Evolutionary conservation across 2,113 vertebrate genomes (phyloP), one percentile per base, ranked within the genome.

Genomic region (Percina caprodes): DNA sequence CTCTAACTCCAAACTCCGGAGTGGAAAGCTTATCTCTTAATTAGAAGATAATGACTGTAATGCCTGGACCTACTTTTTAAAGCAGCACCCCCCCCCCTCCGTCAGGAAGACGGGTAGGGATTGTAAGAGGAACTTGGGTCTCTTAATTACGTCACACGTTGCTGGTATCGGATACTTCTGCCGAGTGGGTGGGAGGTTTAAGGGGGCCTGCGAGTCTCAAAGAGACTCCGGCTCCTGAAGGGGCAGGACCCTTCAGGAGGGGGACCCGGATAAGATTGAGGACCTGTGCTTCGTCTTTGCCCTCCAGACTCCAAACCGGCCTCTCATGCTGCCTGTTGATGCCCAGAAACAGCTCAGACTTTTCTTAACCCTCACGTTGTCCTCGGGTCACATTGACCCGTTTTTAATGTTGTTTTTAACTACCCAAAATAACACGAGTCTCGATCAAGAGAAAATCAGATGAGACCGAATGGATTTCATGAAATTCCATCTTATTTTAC

Each of bases 11-110:
- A 45, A 5, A 2, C 54, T 70, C 54, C 60, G 13, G 46, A 60
- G 55, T 62, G 55, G 30, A 56, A 33, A 33, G 11, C 67, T 54
- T 2, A 18, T 45, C 1, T 30, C 82, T 84, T 63, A 56, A 77
- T 72, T 56, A 73, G 54, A 72, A 70, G 48, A 69, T 74, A 74
- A 60, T 51, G 51, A 72, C 69, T 49, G 48, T 69, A 66, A 73
- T 55, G 54, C 35, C 45, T n/a, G 52, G 42, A 42, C 56, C 48
- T 70, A 62, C 45, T 85, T 70, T 72, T 59, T 13, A 23, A 42
- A 65, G 60, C 16, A 39, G 23, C 48, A 3, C 48, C 23, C 12
- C 30, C 35, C 15, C 48, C 2, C 56, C 48, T 7, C 26, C 33
- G 6, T 1, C 59, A 65, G 21, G 49, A 35, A 15, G 23, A 8